These are phyloP conservation scores for Agapornis roseicollis DNA, from an alignment of 2,113 vertebrate genomes.

Conservation along the genomic window DNA sequence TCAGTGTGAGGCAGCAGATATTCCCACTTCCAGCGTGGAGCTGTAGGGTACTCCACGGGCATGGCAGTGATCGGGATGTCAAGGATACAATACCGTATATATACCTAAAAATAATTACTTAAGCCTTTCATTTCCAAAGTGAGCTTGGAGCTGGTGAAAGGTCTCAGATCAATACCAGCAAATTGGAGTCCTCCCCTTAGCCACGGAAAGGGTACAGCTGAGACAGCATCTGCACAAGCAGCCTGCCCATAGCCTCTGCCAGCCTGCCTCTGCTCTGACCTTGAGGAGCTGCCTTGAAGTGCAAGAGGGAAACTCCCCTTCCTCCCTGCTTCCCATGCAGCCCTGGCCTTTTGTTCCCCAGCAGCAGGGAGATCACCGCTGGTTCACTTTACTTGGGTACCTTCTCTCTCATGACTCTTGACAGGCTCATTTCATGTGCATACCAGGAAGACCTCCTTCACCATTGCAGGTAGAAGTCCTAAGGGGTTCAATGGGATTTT, in stretches of 20 bases:
- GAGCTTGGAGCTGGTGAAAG: background rate
- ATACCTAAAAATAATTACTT: background rate
- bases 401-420: background rate
- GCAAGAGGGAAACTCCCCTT: background rate
- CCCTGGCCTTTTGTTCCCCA: background rate
- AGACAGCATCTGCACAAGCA: constrained; percentile 55
- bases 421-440: background rate
- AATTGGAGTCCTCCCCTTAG: constrained; percentile 3
- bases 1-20: constrained; percentile 11
- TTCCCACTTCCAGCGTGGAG: background rate
- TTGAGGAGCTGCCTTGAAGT: background rate
- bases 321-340: background rate
- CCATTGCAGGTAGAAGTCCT: background rate
- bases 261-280: constrained; percentile 31
- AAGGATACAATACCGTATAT: background rate
- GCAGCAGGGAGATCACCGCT: background rate
- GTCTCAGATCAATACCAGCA: constrained; percentile 43
- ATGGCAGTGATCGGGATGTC: background rate
- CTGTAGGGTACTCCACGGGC: background rate
- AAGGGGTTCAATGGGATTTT: background rate
- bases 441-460: background rate
- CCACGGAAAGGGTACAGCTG: constrained; percentile 28
- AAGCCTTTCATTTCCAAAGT: background rate
- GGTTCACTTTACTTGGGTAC: background rate
- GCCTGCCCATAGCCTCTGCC: constrained; percentile 41